These are phyloP conservation scores for Hypothenemus hampei DNA, from an alignment of 1,140 invertebrate species.

Conservation along the genomic window DNA sequence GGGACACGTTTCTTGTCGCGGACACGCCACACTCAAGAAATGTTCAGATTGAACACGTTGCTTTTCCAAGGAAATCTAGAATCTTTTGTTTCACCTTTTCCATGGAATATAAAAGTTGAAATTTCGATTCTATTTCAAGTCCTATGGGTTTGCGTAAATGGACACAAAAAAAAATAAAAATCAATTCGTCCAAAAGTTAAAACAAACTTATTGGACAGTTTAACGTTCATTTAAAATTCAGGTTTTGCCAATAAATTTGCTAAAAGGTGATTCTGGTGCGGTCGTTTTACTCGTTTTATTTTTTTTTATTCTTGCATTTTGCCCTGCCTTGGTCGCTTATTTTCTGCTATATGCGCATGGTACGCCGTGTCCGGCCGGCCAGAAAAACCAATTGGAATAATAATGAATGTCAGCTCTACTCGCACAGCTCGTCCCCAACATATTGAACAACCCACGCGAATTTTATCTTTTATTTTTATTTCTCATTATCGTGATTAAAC, in stretches of 20 bases:
- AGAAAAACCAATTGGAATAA: conserved; percentile 23
- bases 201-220: conserved; percentile 7
- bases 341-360: conserved; percentile 18
- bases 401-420: conserved; percentile 19
- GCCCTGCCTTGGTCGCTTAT: no score
- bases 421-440: conserved; percentile 19
- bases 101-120: no score
- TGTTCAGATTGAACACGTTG: no score
- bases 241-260: conserved; percentile 12
- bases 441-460: conserved; percentile 14
- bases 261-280: conserved; percentile 9
- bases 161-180: no score
- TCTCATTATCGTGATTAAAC: no score
- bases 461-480: no score
- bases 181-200: conserved; percentile 2
- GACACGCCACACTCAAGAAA: no score
- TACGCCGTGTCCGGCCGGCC: conserved; percentile 5
- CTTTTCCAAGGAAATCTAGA: no score
- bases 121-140: no score
- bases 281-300: conserved; percentile 2
- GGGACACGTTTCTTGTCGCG: no score
- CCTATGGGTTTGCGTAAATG: no score
- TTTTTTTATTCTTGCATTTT: conserved; percentile 10
- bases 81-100: no score
- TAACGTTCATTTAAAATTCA: conserved; percentile 11